Conservation (phyloP, 2,888 invertebrate genomes). For the Neuroscelio doddi region DNA sequence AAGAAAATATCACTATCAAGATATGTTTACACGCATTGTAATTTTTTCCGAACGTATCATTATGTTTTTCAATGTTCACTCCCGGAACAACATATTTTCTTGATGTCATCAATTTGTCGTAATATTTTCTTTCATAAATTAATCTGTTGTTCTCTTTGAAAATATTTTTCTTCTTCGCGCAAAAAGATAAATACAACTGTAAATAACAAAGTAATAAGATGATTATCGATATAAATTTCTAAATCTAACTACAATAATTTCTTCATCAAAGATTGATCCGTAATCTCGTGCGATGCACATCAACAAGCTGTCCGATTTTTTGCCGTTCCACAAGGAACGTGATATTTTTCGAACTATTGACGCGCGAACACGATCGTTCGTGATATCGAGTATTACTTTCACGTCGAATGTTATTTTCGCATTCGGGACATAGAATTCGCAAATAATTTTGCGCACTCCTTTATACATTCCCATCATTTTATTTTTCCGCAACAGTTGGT, state of each 20-base stretch:
- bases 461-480: background rate
- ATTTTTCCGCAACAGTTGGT: conserved; percentile 8
- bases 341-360: conserved; percentile 43
- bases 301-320: conserved; percentile 31
- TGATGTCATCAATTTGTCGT: too few species aligned
- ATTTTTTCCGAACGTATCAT: too few species aligned
- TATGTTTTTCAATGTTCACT: too few species aligned
- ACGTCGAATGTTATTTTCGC: conserved; percentile 2
- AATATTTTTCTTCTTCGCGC: too few species aligned
- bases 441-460: background rate
- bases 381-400: conserved; percentile 5
- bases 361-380: conserved; percentile 37
- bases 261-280: background rate
- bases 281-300: conserved; percentile 15
- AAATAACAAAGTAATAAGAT: too few species aligned
- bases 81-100: too few species aligned
- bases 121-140: too few species aligned
- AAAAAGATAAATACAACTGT: too few species aligned
- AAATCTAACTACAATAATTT: background rate
- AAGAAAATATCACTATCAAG: too few species aligned
- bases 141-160: too few species aligned
- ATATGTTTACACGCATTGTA: too few species aligned
- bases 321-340: conserved; percentile 33
- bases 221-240: too few species aligned
- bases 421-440: background rate